These are phyloP conservation scores for Melanotaenia duboulayi DNA, from an alignment of 2,113 vertebrate genomes.

Conservation along the genomic window DNA sequence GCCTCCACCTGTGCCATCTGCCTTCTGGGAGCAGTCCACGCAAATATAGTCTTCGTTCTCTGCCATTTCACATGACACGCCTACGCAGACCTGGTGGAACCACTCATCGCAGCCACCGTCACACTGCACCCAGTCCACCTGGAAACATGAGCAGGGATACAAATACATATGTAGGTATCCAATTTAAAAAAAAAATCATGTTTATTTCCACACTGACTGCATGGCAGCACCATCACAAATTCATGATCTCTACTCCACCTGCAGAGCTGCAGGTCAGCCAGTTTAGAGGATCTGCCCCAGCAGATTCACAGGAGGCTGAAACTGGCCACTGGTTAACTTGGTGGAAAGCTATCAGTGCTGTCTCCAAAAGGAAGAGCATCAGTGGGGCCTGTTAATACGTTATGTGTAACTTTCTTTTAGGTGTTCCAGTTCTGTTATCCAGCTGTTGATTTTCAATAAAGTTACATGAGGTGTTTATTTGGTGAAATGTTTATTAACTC, in stretches of 20 bases:
- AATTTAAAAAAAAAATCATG: not conserved
- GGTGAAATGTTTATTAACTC: constrained; percentile 57
- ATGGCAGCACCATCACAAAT: not conserved
- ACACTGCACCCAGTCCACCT: constrained; percentile 99
- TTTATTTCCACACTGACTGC: not conserved
- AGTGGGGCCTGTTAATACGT: constrained; percentile 72
- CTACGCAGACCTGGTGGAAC: constrained; percentile 99
- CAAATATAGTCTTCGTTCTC: constrained; percentile 99
- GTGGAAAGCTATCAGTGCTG: not conserved
- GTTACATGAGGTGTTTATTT: constrained; percentile 40
- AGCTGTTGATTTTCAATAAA: constrained; percentile 65
- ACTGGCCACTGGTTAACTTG: constrained; percentile 70
- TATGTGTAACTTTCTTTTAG: constrained; percentile 75
- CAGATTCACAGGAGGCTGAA: not conserved
- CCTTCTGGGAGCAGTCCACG: constrained; percentile 91
- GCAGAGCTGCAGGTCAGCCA: constrained; percentile 2
- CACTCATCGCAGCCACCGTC: constrained; percentile 98
- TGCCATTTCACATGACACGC: constrained; percentile 97
- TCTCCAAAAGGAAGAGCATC: not conserved
- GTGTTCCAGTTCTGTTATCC: constrained; percentile 76
- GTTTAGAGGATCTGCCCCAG: not conserved
- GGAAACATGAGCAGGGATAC: constrained; percentile 33
- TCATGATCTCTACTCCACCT: constrained; percentile 1
- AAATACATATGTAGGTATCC: too few relatives aligned
- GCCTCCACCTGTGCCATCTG: not conserved